Conservation (phyloP, 2,888 invertebrate genomes). For the Augiades crinisus region DNA sequence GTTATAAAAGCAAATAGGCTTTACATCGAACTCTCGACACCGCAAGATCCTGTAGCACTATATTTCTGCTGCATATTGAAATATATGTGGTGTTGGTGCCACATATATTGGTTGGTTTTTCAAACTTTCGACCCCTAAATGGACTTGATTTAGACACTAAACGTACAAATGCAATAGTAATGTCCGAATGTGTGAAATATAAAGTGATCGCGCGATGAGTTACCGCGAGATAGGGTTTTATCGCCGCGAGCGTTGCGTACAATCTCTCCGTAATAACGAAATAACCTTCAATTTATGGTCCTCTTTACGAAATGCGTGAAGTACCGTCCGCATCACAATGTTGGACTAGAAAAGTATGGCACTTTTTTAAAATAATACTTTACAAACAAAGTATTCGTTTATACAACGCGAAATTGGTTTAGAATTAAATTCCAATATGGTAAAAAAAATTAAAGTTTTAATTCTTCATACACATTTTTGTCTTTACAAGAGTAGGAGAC, state of each 20-base stretch:
- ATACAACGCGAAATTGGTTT: too few species aligned
- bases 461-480: conserved; percentile 68
- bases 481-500: conserved; percentile 79
- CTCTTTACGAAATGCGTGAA: conserved; percentile 65
- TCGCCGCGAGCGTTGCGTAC: conserved; percentile 62
- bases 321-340: conserved; percentile 49
- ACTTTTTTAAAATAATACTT: too few species aligned
- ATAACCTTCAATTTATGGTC: conserved; percentile 73
- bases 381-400: too few species aligned
- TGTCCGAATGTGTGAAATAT: conserved; percentile 52
- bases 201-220: conserved; percentile 58
- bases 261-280: conserved; percentile 72
- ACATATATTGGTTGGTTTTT: too few species aligned
- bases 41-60: too few species aligned
- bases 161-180: conserved; percentile 27
- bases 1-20: too few species aligned
- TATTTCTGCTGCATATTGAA: too few species aligned
- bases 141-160: too few species aligned
- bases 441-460: conserved; percentile 72
- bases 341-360: background rate
- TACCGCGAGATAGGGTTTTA: conserved; percentile 66
- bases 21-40: too few species aligned
- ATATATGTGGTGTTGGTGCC: too few species aligned
- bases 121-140: too few species aligned
- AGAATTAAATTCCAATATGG: too few species aligned